Evolutionary conservation across 2,888 invertebrate genomes (phyloP).

Genomic region (Epinotia demarniana): DNA sequence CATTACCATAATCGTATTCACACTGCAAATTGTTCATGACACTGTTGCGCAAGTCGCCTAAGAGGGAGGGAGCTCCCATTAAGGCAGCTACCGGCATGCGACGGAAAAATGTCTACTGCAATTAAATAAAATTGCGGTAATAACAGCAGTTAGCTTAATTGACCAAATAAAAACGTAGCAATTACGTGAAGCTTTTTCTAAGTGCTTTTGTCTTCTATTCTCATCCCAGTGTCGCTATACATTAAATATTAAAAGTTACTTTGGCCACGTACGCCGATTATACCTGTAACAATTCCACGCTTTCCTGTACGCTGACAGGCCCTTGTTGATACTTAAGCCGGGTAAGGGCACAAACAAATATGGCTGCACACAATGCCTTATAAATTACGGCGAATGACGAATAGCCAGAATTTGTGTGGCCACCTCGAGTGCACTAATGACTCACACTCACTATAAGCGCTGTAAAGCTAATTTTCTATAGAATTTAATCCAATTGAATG

Average conservation of each 20-base stretch:
- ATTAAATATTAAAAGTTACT: constrained; percentile 13
- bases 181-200: constrained; percentile 15
- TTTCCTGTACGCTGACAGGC: constrained; percentile 51
- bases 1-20: constrained; percentile 55
- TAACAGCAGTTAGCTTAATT: constrained; percentile 33
- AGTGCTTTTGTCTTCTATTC: not conserved
- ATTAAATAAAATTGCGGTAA: constrained; percentile 32
- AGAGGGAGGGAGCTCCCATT: constrained; percentile 42
- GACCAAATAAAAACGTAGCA: constrained; percentile 27
- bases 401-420: constrained; percentile 47
- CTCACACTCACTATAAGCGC: constrained; percentile 34
- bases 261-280: not conserved
- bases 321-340: constrained; percentile 49
- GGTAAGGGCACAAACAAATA: constrained; percentile 57
- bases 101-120: constrained; percentile 21
- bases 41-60: constrained; percentile 41
- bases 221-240: not conserved
- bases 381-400: constrained; percentile 61
- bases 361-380: constrained; percentile 61
- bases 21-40: constrained; percentile 56
- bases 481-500: constrained; percentile 8
- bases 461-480: constrained; percentile 39
- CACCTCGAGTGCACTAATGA: constrained; percentile 40
- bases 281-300: constrained; percentile 6
- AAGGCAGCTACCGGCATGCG: constrained; percentile 12